Conservation (phyloP, 2,888 invertebrate species). For the Latrodectus hesperus region DNA sequence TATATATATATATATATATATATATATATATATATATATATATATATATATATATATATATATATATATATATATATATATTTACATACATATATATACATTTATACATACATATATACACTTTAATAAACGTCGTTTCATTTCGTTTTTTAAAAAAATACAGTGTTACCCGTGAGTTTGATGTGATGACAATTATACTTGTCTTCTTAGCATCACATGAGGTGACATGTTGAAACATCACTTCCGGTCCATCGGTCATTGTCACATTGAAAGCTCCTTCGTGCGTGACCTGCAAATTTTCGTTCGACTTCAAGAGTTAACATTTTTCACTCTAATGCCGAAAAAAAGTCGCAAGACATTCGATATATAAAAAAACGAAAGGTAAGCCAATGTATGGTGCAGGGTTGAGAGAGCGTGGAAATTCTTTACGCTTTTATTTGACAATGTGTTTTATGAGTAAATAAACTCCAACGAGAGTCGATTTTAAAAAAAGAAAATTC, state of each 20-base stretch:
- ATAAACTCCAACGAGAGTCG: too few relatives aligned
- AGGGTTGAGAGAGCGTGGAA: too few relatives aligned
- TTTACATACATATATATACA: not conserved
- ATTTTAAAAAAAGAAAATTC: too few relatives aligned
- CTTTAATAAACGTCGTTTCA: too few relatives aligned
- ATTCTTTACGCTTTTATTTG: too few relatives aligned
- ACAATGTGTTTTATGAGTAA: too few relatives aligned
- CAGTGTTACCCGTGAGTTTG: conserved; percentile 30
- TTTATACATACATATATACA: not conserved
- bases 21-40: too few relatives aligned
- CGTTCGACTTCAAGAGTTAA: conserved; percentile 34
- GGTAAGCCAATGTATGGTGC: not conserved
- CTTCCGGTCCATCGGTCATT: conserved; percentile 63
- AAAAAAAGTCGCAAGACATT: not conserved
- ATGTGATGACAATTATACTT: conserved; percentile 45
- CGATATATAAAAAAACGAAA: not conserved
- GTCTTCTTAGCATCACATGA: conserved; percentile 31
- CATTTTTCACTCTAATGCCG: not conserved
- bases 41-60: too few relatives aligned
- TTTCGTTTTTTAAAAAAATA: not conserved
- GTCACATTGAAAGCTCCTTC: conserved; percentile 35
- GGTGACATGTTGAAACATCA: conserved; percentile 51
- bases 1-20: too few relatives aligned
- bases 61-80: too few relatives aligned
- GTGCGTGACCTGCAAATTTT: conserved; percentile 41